A percentile compares a stretch with the other conserved stretches of the same genome.
Conservation (phyloP, 2,797 vertebrate species). For the Cyclopterus lumpus region DNA sequence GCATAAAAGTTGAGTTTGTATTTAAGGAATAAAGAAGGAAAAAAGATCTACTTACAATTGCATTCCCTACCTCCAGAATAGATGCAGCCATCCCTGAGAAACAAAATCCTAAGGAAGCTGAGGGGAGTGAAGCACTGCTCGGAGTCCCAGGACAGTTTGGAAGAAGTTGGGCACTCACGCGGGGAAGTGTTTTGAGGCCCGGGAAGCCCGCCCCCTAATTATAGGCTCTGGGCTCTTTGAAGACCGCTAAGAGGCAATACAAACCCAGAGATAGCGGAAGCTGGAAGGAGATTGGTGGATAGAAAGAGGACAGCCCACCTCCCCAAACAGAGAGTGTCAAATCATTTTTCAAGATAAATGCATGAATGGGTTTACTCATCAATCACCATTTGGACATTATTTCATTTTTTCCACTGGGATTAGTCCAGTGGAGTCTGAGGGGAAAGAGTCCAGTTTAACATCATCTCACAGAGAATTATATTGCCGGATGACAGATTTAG, state of each 20-base stretch:
- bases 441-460: constrained; percentile 25
- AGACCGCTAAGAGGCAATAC: constrained; percentile 87
- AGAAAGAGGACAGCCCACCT: constrained; percentile 69
- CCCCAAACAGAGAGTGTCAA: constrained; percentile 55
- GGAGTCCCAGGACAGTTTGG: constrained; percentile 82
- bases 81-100: constrained; percentile 93
- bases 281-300: constrained; percentile 75
- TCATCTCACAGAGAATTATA: constrained; percentile 37
- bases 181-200: constrained; percentile 84
- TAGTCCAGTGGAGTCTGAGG: constrained; percentile 45
- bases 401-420: constrained; percentile 65
- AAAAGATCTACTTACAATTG: constrained; percentile 78
- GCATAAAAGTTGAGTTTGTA: neutral
- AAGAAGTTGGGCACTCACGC: constrained; percentile 78
- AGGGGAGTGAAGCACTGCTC: constrained; percentile 78
- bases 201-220: constrained; percentile 91
- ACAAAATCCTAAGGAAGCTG: constrained; percentile 83
- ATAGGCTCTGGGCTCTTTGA: constrained; percentile 86
- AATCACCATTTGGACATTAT: constrained; percentile 71
- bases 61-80: constrained; percentile 90
- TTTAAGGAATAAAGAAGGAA: neutral
- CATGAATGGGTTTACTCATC: constrained; percentile 77
- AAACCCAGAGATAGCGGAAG: constrained; percentile 71
- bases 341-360: constrained; percentile 67
- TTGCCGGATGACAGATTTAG: constrained; percentile 3